Evolutionary conservation across 2,888 invertebrate genomes (phyloP).

Genomic region (Capitulum mitella): DNA sequence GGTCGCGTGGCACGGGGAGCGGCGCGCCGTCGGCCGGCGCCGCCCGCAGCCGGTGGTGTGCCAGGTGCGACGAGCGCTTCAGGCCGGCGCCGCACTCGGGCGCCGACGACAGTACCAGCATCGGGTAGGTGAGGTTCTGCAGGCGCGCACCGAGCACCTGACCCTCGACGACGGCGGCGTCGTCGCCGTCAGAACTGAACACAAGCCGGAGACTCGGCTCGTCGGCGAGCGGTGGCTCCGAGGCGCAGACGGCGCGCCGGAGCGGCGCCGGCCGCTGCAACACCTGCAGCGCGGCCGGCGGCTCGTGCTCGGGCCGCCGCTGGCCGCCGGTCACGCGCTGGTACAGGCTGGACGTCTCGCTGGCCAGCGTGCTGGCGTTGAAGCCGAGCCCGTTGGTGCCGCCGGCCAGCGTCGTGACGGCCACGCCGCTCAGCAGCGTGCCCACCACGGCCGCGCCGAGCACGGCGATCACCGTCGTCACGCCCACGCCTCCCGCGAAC

Average conservation of each 20-base stretch:
- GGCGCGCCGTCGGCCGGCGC: too few species aligned
- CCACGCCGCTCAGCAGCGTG: constrained; percentile 4
- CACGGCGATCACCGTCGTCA: constrained; percentile 22
- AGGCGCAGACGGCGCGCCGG: not conserved
- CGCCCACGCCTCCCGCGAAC: not conserved
- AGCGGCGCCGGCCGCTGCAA: too few species aligned
- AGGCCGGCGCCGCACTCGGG: not conserved
- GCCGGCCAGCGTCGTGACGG: constrained; percentile 8
- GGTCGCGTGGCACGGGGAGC: not conserved
- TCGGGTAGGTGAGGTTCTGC: constrained; percentile 17
- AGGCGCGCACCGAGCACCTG: constrained; percentile 5
- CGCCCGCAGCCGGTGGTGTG: not conserved
- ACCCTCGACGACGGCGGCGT: not conserved
- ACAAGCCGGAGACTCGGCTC: not conserved
- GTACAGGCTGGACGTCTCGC: not conserved
- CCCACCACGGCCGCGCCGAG: not conserved
- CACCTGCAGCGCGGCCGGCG: not conserved
- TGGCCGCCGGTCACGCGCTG: constrained; percentile 10
- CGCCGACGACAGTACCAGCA: constrained; percentile 20
- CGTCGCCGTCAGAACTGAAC: not conserved
- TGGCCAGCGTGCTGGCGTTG: constrained; percentile 19
- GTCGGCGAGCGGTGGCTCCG: not conserved
- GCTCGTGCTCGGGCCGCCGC: too few species aligned
- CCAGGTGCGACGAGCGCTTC: not conserved
- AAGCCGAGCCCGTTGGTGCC: constrained; percentile 11